phyloP scores from a whole-genome alignment of 2,113 vertebrate genomes.

The Trogon surrucura region DNA sequence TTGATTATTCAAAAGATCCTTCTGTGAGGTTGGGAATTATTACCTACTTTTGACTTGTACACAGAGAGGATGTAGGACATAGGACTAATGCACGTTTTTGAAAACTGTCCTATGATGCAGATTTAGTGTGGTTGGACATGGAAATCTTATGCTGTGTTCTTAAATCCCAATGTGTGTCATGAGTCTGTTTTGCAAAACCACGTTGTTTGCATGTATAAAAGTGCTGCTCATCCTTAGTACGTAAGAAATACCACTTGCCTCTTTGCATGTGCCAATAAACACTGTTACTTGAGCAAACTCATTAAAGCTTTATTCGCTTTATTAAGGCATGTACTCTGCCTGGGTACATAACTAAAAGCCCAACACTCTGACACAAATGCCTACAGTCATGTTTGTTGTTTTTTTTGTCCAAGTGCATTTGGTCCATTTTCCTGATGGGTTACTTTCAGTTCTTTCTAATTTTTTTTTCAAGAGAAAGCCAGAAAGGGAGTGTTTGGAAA shows the following conservation, averaged over 20 bases:
- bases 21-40: neutral
- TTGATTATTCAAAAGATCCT: neutral
- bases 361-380: neutral
- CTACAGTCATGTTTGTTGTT: neutral
- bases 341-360: neutral
- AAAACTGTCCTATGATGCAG: rapidly evolving
- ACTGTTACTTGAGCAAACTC: neutral
- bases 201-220: neutral
- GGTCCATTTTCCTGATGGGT: neutral
- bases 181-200: neutral
- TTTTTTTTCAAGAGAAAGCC: neutral
- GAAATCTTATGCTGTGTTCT: neutral
- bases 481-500: neutral
- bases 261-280: neutral
- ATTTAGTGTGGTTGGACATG: neutral
- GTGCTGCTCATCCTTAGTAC: neutral
- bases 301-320: slow-evolving; percentile 11
- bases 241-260: neutral
- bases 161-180: neutral
- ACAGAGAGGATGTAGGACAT: neutral
- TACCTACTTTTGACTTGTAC: neutral
- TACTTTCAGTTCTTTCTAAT: neutral
- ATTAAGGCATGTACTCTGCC: neutral
- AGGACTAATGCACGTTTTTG: neutral
- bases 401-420: neutral